Evolutionary conservation across 64 coral and sea anemone species (phyloP), one percentile per base, ranked within the genome.

Genomic region (Anthopleura sola): DNA sequence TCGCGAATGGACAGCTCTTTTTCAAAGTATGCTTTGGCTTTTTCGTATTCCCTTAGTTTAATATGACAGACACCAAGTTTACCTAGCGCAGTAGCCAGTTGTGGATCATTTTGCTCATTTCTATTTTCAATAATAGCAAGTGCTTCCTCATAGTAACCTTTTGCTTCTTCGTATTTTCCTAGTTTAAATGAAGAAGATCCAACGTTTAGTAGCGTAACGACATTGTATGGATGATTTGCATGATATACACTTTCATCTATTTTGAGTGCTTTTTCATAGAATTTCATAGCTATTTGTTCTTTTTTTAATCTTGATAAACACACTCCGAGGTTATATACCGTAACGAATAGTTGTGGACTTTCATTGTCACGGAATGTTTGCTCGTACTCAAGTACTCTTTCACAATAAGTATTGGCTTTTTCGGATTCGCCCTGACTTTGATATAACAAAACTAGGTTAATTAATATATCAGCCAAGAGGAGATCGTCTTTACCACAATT

Each of bases 351-450:
- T 0, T 1, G 2, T 57, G 85, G 69, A 24, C 78, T 24, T 44
- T 44, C 39, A 20, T 2, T 87, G 23, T 78, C 49, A 48, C 55
- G 26, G 6, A 51, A 78, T 34, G 57, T 37, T 12, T 3, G 33
- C 1, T 28, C 0, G 57, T 46, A 57, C 36, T 28, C 36, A 5
- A 88, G 55, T 55, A 50, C 51, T 38, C 54, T 88, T 20, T 88
- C 75, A 20, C 44, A 88, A 60, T 38, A 80, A 13, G 3, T 78
- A 10, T 76, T 87, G 18, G 85, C 71, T 88, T 80, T 26, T 44
- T 64, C 86, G 11, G 14, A 44, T 56, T 64, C 17, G 6, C 75
- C 86, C 29, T 56, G 75, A 28, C 24, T n/a, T 64, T 64, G 7
- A 9, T n/a, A 26, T 8, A 5, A n/a, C 10, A n/a, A 26, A 23